phyloP scores from a whole-genome alignment of 1,140 invertebrate species.

The Dysdera silvatica region DNA sequence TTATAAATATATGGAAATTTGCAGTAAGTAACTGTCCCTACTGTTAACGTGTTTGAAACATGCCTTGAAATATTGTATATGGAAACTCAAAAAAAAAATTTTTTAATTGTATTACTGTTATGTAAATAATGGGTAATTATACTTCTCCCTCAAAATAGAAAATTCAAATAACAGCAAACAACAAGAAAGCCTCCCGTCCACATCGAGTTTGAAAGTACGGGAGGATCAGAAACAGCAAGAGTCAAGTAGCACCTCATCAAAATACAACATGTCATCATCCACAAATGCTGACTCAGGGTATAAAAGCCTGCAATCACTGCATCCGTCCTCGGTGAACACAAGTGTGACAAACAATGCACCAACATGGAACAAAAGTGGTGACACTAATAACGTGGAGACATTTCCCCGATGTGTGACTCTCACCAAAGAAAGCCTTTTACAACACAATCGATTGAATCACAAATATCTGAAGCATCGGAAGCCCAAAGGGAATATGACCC shows the following conservation, averaged over 20 bases:
- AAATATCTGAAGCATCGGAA: conserved; percentile 24
- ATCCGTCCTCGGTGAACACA: no score
- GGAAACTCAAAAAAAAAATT: no score
- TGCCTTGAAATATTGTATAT: no score
- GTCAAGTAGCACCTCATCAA: conserved; percentile 30
- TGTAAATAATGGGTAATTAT: no score
- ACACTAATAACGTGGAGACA: conserved; percentile 5
- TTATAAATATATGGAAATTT: no score
- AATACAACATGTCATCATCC: conserved; percentile 24
- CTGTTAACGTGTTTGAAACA: no score
- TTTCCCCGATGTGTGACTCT: conserved; percentile 19
- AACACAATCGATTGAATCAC: conserved; percentile 20
- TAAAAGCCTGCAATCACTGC: conserved; percentile 19
- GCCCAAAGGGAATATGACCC: background rate
- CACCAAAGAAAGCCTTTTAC: conserved; percentile 18
- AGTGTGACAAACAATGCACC: background rate
- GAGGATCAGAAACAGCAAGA: conserved; percentile 37
- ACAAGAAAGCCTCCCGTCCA: no score
- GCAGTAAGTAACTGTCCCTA: no score
- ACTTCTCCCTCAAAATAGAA: no score
- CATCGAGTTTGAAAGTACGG: no score
- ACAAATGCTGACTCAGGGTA: conserved; percentile 35
- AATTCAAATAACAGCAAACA: no score
- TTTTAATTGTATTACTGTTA: no score
- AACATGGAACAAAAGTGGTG: background rate